Evolutionary conservation across 2,888 invertebrate species (phyloP), one percentile per base, ranked within the genome.

Genomic region (Drosophila infuscata): DNA sequence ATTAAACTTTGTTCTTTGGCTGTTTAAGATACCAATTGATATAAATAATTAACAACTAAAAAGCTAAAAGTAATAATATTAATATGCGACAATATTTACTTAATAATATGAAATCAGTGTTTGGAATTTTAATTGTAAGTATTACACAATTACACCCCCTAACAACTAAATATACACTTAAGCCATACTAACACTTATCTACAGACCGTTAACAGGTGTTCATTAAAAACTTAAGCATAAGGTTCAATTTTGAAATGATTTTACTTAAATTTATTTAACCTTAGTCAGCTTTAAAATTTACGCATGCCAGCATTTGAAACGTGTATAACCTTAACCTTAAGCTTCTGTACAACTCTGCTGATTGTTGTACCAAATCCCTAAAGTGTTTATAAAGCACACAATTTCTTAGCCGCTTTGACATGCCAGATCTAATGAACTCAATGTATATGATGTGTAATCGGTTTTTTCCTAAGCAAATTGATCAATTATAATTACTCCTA

Each of bases 191-290:
- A 11, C 3, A 11, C 3, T n/a, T 17, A n/a, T 30, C 35, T 29
- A 1, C 25, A 46, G 3, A 15, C 17, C 38, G 33, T 41, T 74
- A 72, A 71, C 68, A 78, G 79, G 74, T 78, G 67, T 62, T 17
- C 29, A 62, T 41, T 59, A 4, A 15, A n/a, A 3, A 17, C 11
- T 36, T 25, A 57, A 0, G 15, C 29, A 32, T 29, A 32, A 11
- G 29, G 35, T 0, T 30, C 6, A 25, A 30, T 48, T 46, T 1
- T 2, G 32, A 6, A n/a, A 30, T n/a, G 15, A 32, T 8, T 49
- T 49, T 17, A 9, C 49, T 17, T 20, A 15, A 20, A 15, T 9
- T 53, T 36, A 6, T 36, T 36, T 15, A 36, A 36, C 15, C 36
- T 36, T 36, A 36, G 36, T 6, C 9, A 38, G 17, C 17, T 38